A percentile compares a stretch with the other conserved stretches of the same genome.
These are phyloP conservation scores for Panagrolaimus sp. DNA, from an alignment of 1,140 invertebrate species.

Conservation along the genomic window DNA sequence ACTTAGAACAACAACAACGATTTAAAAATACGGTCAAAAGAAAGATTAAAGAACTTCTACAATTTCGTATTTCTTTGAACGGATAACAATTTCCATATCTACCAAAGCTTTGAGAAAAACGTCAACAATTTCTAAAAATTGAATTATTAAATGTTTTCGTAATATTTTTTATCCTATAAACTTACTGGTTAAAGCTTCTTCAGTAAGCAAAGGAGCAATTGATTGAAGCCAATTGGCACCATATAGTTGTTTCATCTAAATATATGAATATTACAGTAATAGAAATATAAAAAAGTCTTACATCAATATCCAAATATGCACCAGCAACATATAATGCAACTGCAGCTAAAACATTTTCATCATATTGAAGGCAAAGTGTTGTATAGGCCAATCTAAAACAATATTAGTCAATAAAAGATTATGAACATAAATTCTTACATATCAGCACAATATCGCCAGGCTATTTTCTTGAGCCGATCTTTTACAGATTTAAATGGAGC, in stretches of 20 bases:
- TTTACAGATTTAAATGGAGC: background rate
- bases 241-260: background rate
- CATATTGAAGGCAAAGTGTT: background rate
- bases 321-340: background rate
- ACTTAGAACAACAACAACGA: too few relatives aligned
- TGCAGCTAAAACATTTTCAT: slow-evolving; percentile 1
- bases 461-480: background rate
- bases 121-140: too few relatives aligned
- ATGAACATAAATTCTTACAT: background rate
- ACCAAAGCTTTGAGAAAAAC: too few relatives aligned
- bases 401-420: background rate
- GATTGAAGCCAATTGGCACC: background rate
- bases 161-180: too few relatives aligned
- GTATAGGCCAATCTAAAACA: background rate
- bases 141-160: too few relatives aligned
- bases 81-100: too few relatives aligned
- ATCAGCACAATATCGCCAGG: slow-evolving; percentile 1
- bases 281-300: background rate
- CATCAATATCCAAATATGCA: background rate
- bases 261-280: background rate
- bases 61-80: too few relatives aligned
- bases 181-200: too few relatives aligned
- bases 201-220: background rate
- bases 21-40: too few relatives aligned
- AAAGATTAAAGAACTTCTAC: too few relatives aligned